phyloP scores from a whole-genome alignment of 2,888 invertebrate species.

The Bellardia pandia region DNA sequence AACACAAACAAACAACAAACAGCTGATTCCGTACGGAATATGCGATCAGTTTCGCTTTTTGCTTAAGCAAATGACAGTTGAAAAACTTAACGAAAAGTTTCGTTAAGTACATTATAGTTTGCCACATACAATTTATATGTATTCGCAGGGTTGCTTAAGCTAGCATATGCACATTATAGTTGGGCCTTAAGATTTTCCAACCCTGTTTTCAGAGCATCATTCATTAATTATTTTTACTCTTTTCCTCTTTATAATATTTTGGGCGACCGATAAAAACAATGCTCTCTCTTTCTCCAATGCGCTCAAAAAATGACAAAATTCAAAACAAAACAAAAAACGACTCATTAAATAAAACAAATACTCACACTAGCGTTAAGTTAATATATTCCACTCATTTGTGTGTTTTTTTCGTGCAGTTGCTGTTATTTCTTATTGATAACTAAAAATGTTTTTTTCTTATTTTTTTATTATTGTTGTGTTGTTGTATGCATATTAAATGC shows the following conservation, averaged over 20 bases:
- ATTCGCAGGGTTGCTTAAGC: too few relatives aligned
- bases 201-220: background rate
- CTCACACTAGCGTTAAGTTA: slow-evolving; percentile 15
- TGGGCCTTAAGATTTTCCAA: background rate
- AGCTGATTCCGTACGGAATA: too few relatives aligned
- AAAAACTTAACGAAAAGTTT: too few relatives aligned
- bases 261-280: background rate
- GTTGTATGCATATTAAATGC: slow-evolving; percentile 37
- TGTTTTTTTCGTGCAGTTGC: background rate
- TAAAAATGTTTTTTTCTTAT: background rate
- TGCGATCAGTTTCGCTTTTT: too few relatives aligned
- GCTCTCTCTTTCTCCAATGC: background rate
- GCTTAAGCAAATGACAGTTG: too few relatives aligned
- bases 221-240: slow-evolving; percentile 39
- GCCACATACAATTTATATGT: too few relatives aligned
- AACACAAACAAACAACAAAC: too few relatives aligned
- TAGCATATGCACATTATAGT: too few relatives aligned
- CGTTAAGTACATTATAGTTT: too few relatives aligned
- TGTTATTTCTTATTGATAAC: background rate
- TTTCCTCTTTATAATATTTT: slow-evolving; percentile 14
- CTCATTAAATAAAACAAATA: slow-evolving; percentile 42
- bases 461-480: background rate
- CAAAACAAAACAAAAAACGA: slow-evolving; percentile 6
- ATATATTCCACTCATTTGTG: slow-evolving; percentile 44
- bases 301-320: slow-evolving; percentile 11